These are phyloP conservation scores for Laupala kohalensis DNA, from an alignment of 1,140 invertebrate genomes.

Conservation along the genomic window DNA sequence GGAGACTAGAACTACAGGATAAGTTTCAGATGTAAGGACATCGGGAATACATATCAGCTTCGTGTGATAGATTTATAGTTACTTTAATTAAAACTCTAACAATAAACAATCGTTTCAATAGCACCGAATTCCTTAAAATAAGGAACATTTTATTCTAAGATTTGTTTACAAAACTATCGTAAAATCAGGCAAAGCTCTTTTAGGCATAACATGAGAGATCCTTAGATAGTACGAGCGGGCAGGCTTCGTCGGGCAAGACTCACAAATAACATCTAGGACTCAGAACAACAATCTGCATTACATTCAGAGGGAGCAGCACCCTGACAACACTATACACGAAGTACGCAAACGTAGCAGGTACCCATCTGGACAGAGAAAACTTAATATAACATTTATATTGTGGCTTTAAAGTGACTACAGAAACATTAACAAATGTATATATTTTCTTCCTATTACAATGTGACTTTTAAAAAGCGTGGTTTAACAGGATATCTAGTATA, in stretches of 20 bases:
- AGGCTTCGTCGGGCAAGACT: not conserved
- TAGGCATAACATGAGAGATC: no score
- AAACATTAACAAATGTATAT: not conserved
- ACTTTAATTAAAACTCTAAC: not conserved
- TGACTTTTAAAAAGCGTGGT: not conserved
- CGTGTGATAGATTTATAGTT: no score
- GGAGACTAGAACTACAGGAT: no score
- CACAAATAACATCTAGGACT: not conserved
- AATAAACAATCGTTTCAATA: not conserved
- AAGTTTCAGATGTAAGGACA: no score
- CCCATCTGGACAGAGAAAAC: not conserved
- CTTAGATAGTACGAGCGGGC: no score
- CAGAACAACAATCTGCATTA: not conserved
- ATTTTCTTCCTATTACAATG: not conserved
- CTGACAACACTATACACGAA: not conserved
- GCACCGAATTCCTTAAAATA: not conserved
- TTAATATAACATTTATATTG: not conserved
- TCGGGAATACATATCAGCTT: no score
- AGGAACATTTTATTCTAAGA: not conserved
- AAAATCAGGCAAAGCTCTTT: not conserved
- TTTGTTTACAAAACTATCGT: not conserved
- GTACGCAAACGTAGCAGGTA: not conserved
- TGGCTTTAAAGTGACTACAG: not conserved
- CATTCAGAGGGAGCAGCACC: not conserved
- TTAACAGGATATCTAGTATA: not conserved